Evolutionary conservation across 1,140 invertebrate genomes (phyloP).

Genomic region (Rhizoglyphus robini): DNA sequence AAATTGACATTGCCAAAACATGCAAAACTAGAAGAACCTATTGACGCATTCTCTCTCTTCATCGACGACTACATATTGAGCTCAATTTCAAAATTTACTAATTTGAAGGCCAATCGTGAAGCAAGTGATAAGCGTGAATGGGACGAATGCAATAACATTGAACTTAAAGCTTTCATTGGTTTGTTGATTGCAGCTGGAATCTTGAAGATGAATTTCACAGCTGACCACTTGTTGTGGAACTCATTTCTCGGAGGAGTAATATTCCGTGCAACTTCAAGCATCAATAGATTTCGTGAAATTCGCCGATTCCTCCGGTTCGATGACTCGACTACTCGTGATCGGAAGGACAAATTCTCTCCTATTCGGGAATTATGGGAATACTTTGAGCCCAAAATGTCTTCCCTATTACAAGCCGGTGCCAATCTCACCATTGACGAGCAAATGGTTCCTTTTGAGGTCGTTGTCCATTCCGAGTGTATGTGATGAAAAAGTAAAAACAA

Average conservation of each 20-base stretch:
- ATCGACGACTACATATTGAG: background rate
- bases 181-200: conserved; percentile 18
- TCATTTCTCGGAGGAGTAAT: conserved; percentile 11
- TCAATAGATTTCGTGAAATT: conserved; percentile 17
- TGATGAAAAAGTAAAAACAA: too few relatives aligned
- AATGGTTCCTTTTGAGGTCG: conserved; percentile 36
- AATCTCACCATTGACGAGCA: conserved; percentile 35
- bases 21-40: background rate
- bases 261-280: conserved; percentile 19
- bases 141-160: background rate
- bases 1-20: background rate
- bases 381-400: background rate
- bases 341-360: conserved; percentile 1
- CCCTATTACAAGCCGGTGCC: background rate
- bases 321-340: background rate
- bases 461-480: conserved; percentile 38
- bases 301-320: conserved; percentile 21
- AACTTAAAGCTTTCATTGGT: conserved; percentile 21
- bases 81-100: background rate
- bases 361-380: conserved; percentile 26
- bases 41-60: background rate
- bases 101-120: background rate
- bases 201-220: background rate
- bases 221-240: conserved; percentile 13
- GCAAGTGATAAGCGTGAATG: background rate